These are phyloP conservation scores for Papilio aristodemus DNA, from an alignment of 1,140 invertebrate genomes.

Conservation along the genomic window DNA sequence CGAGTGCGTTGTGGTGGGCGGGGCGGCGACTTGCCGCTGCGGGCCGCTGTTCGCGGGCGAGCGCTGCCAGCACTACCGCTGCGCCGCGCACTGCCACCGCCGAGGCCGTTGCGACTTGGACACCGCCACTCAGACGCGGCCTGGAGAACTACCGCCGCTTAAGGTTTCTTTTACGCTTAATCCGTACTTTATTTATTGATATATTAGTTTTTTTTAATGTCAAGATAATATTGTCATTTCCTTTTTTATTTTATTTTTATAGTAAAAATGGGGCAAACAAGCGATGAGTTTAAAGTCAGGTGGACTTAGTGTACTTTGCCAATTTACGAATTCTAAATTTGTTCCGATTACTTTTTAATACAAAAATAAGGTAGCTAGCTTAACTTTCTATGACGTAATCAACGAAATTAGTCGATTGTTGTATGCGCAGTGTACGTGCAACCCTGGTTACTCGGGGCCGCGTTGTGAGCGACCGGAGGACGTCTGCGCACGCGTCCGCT, in stretches of 20 bases:
- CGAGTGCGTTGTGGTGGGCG: constrained; percentile 57
- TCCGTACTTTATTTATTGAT: too few species aligned
- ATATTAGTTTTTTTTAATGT: too few species aligned
- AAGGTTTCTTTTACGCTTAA: neutral
- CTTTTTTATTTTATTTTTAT: too few species aligned
- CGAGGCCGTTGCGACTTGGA: constrained; percentile 80
- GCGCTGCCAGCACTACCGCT: constrained; percentile 83
- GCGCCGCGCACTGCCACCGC: constrained; percentile 83
- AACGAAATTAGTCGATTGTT: neutral
- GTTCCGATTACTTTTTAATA: too few species aligned
- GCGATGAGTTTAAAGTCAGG: too few species aligned
- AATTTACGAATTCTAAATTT: too few species aligned
- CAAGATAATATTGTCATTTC: neutral
- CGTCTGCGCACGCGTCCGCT: constrained; percentile 64
- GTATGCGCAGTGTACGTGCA: constrained; percentile 81
- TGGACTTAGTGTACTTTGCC: too few species aligned
- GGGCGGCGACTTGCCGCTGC: constrained; percentile 79
- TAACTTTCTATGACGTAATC: neutral
- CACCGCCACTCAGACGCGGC: constrained; percentile 10
- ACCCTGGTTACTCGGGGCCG: constrained; percentile 83
- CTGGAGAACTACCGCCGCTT: constrained; percentile 34
- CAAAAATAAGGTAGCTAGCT: too few species aligned
- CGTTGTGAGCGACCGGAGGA: constrained; percentile 82
- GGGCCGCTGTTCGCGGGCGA: constrained; percentile 80
- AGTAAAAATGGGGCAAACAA: too few species aligned